phyloP scores from a whole-genome alignment of 2,888 invertebrate genomes.

The Pyrrhosoma nymphula region DNA sequence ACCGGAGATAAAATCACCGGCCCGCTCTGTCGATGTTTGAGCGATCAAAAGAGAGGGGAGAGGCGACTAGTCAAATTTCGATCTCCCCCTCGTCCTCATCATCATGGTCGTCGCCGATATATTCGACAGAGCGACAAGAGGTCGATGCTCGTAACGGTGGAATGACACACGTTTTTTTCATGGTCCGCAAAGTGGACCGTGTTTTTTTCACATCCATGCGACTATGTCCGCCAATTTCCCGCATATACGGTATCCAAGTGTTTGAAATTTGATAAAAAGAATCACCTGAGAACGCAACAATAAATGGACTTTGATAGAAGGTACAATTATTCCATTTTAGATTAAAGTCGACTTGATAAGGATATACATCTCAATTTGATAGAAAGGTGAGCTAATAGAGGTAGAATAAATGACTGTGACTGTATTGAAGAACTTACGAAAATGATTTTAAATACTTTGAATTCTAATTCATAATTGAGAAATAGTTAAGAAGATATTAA shows the following conservation, averaged over 20 bases:
- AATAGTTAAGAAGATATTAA: too few species aligned
- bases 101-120: background rate
- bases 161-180: background rate
- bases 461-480: too few species aligned
- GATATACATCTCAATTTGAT: too few species aligned
- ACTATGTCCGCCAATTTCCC: background rate
- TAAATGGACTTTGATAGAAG: too few species aligned
- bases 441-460: too few species aligned
- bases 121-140: background rate
- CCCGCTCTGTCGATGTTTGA: slow-evolving; percentile 1
- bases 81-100: background rate
- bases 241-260: background rate
- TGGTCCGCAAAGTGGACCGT: background rate
- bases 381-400: too few species aligned
- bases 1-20: background rate
- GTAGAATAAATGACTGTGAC: too few species aligned
- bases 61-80: background rate
- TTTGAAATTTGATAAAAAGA: background rate
- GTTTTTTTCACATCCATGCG: background rate
- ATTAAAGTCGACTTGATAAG: too few species aligned
- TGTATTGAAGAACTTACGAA: too few species aligned
- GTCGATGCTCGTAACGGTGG: background rate
- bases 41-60: background rate
- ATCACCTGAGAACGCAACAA: background rate
- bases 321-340: too few species aligned